A percentile compares a stretch with the other conserved stretches of the same genome.
phyloP scores from a whole-genome alignment of 1,140 invertebrate species.

The Penaeus japonicus region DNA sequence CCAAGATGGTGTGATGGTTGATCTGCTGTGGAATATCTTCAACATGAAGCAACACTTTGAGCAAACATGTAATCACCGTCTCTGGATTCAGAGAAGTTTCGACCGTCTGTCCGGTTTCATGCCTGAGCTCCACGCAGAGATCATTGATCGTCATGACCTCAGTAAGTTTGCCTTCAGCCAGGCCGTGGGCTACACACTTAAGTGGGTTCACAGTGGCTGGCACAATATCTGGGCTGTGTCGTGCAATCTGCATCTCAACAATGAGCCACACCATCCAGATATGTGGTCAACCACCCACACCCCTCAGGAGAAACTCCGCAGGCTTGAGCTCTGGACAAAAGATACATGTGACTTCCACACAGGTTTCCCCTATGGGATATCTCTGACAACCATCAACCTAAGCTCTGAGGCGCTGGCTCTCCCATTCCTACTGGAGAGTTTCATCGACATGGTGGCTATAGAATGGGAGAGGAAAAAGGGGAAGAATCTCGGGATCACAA shows the following conservation, averaged over 20 bases:
- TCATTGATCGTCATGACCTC: constrained; percentile 31
- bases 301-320: neutral
- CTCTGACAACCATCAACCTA: neutral
- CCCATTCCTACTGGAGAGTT: constrained; percentile 19
- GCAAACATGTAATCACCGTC: neutral
- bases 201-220: neutral
- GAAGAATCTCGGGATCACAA: neutral
- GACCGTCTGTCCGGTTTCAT: neutral
- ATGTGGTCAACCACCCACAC: neutral
- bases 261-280: constrained; percentile 32
- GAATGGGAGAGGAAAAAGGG: constrained; percentile 43
- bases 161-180: constrained; percentile 36
- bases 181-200: constrained; percentile 28
- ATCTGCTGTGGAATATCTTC: constrained; percentile 11
- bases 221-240: constrained; percentile 17
- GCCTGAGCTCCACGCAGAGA: neutral
- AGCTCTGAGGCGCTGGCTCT: neutral
- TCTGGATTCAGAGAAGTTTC: constrained; percentile 13
- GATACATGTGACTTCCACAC: neutral
- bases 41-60: constrained; percentile 32
- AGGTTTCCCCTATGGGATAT: neutral
- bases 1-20: neutral
- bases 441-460: constrained; percentile 23
- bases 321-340: neutral
- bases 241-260: constrained; percentile 8